Conservation (phyloP, 2,888 invertebrate genomes). For the Apamea epomidion region DNA sequence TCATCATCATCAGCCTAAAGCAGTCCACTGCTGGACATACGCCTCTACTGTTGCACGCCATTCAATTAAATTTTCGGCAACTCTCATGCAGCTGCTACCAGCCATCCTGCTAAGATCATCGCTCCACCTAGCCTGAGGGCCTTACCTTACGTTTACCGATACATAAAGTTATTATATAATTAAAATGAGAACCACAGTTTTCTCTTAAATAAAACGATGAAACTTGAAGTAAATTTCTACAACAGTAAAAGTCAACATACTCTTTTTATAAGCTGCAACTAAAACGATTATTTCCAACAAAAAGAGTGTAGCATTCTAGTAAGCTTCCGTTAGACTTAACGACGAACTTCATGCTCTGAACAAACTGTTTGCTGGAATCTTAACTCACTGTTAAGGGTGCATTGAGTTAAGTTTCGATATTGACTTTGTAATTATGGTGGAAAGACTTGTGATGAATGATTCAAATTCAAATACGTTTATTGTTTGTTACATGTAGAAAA, state of each 20-base stretch:
- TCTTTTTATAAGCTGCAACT: conserved; percentile 12
- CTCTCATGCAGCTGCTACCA: too few relatives aligned
- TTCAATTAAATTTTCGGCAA: too few relatives aligned
- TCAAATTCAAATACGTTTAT: too few relatives aligned
- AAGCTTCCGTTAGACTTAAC: conserved; percentile 3
- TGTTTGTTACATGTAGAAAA: too few relatives aligned
- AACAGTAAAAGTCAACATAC: background rate
- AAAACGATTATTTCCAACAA: conserved; percentile 55
- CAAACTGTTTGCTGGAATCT: conserved; percentile 49
- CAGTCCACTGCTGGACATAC: too few relatives aligned
- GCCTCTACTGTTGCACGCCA: too few relatives aligned
- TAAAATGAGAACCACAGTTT: background rate
- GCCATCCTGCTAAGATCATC: too few relatives aligned
- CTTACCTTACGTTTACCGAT: background rate
- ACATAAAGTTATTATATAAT: background rate
- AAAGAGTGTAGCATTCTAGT: background rate
- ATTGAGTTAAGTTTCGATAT: background rate
- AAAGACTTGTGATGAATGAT: background rate
- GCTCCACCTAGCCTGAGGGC: too few relatives aligned
- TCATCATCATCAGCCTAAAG: too few relatives aligned
- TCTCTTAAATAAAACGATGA: background rate
- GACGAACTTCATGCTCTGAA: conserved; percentile 19
- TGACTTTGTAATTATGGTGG: conserved; percentile 20
- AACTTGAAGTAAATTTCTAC: background rate
- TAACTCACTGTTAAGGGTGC: background rate